Evolutionary conservation across 2,113 vertebrate genomes (phyloP).

Genomic region (Vimba vimba): DNA sequence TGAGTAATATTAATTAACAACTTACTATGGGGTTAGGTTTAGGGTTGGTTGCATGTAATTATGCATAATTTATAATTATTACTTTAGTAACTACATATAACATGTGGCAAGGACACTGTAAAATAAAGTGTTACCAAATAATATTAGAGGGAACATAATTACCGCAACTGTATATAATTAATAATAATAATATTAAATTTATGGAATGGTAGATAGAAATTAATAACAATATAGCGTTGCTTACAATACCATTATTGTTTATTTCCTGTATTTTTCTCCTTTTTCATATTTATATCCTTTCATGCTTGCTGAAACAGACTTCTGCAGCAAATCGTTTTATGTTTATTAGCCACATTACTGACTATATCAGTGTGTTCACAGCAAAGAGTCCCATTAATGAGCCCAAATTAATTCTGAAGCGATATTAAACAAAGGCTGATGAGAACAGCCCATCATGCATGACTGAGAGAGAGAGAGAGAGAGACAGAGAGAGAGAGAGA

Average conservation of each 20-base stretch:
- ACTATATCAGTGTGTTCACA: slow-evolving; percentile 82
- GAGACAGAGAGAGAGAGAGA: slow-evolving; percentile 31
- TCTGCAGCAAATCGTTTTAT: slow-evolving; percentile 83
- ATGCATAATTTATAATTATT: too few species aligned
- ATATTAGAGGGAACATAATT: not conserved
- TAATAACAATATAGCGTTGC: not conserved
- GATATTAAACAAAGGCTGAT: slow-evolving; percentile 88
- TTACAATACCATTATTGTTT: slow-evolving; percentile 22
- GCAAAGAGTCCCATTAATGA: slow-evolving; percentile 85
- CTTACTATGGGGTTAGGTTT: too few species aligned
- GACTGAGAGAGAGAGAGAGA: slow-evolving; percentile 65
- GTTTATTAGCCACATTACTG: slow-evolving; percentile 88
- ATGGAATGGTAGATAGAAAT: not conserved
- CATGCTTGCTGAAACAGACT: slow-evolving; percentile 81
- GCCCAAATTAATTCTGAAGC: slow-evolving; percentile 86
- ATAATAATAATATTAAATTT: not conserved
- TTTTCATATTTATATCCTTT: slow-evolving; percentile 79
- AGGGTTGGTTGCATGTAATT: too few species aligned
- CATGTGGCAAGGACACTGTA: too few species aligned
- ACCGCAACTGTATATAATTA: not conserved
- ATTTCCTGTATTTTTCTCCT: not conserved
- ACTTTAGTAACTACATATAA: too few species aligned
- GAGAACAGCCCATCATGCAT: slow-evolving; percentile 85
- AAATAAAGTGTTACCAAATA: too few species aligned
- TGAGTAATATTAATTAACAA: too few species aligned